phyloP scores from a whole-genome alignment of 2,113 vertebrate genomes.

The Thoracochromis brauschi region DNA sequence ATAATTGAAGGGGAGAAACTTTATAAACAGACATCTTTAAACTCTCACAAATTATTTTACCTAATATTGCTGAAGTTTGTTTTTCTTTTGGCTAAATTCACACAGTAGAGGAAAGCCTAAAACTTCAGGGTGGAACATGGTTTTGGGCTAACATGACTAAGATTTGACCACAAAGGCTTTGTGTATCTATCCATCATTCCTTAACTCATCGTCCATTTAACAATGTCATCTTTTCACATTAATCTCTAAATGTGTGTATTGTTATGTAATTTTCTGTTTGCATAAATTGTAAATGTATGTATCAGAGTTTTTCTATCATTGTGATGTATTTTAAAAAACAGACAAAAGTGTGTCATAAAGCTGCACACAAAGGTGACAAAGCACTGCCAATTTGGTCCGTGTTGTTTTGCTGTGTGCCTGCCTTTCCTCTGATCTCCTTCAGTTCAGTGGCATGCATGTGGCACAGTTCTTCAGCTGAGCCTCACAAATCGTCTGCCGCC shows the following conservation, averaged over 20 bases:
- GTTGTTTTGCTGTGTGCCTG: background rate
- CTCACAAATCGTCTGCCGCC: slow-evolving; percentile 53
- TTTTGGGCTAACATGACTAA: background rate
- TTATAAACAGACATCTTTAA: background rate
- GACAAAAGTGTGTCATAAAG: background rate
- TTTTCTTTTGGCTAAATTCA: background rate
- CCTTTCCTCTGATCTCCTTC: background rate
- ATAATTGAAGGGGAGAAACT: background rate
- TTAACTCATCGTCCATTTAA: background rate
- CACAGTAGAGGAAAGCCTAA: background rate
- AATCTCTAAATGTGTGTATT: background rate
- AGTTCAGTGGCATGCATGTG: slow-evolving; percentile 31
- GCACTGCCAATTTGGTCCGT: background rate
- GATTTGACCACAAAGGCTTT: background rate
- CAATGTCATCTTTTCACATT: background rate
- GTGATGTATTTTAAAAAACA: background rate
- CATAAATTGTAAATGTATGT: accelerated
- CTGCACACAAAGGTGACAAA: background rate
- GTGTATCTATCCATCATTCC: accelerated
- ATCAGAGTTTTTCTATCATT: background rate
- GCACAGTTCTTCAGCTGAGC: slow-evolving; percentile 66
- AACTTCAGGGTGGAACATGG: background rate
- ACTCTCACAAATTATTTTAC: accelerated
- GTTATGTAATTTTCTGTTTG: background rate
- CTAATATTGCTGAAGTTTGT: background rate